These are phyloP conservation scores for Anisognathus igniventris DNA, from an alignment of 2,797 vertebrate genomes.

Conservation along the genomic window DNA sequence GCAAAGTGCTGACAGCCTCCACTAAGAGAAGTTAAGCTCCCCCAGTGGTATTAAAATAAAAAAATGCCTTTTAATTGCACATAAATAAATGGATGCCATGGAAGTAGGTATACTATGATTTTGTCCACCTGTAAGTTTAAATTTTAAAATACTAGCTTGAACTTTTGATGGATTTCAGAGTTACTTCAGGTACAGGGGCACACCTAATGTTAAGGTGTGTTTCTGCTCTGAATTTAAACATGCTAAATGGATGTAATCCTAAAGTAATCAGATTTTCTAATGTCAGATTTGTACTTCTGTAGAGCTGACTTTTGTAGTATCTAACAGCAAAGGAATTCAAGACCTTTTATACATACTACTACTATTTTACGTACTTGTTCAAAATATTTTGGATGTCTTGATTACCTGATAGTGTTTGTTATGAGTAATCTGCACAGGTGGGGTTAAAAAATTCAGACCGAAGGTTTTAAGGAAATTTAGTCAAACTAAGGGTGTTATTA, in stretches of 20 bases:
- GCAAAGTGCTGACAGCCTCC: not conserved
- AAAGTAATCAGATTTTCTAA: not conserved
- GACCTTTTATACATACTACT: not conserved
- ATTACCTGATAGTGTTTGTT: not conserved
- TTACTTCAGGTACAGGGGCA: not conserved
- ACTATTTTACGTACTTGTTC: not conserved
- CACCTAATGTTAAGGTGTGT: not conserved
- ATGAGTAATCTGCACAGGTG: not conserved
- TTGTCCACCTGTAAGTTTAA: not conserved
- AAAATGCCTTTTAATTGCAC: not conserved
- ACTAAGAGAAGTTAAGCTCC: not conserved
- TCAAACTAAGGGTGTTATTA: constrained; percentile 27
- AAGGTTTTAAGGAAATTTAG: not conserved
- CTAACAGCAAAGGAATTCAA: not conserved
- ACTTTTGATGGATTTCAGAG: not conserved
- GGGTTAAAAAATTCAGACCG: not conserved
- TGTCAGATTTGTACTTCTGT: not conserved
- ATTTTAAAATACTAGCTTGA: not conserved
- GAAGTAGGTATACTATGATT: not conserved
- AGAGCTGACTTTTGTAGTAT: not conserved
- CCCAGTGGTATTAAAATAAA: not conserved
- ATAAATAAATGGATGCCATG: not conserved
- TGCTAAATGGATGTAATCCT: not conserved
- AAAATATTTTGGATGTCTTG: not conserved
- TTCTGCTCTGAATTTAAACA: not conserved